Percentiles rank a stretch among this genome's conserved stretches.
These are phyloP conservation scores for Holacanthus passer DNA, from an alignment of 2,113 vertebrate species.

Conservation along the genomic window DNA sequence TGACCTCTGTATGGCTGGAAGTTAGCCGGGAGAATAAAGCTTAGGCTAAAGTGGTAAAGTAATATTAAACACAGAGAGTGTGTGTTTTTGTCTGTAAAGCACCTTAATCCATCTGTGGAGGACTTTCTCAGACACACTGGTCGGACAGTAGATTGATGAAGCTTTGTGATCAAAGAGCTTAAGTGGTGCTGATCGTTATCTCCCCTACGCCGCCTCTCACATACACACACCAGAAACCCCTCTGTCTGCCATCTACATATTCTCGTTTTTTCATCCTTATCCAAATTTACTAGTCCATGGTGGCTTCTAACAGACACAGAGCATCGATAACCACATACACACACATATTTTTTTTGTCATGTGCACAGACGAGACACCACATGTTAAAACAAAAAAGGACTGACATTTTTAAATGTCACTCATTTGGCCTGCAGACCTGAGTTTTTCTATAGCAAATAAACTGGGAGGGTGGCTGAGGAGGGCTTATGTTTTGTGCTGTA, in stretches of 20 bases:
- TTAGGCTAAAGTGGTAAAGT: conserved; percentile 53
- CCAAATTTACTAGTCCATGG: background rate
- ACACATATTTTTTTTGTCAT: background rate
- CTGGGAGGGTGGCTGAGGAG: background rate
- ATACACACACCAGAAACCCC: conserved; percentile 15
- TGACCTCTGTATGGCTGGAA: conserved; percentile 28
- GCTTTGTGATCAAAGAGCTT: conserved; percentile 79
- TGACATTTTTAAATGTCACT: conserved; percentile 67
- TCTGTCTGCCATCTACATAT: conserved; percentile 15
- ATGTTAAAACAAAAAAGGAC: conserved; percentile 33
- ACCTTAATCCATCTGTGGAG: conserved; percentile 56
- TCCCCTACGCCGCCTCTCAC: conserved; percentile 12
- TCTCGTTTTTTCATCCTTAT: conserved; percentile 31
- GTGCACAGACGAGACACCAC: background rate
- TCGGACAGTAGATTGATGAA: conserved; percentile 77
- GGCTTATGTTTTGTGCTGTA: conserved; percentile 7
- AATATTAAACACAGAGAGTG: conserved; percentile 59
- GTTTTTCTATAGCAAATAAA: conserved; percentile 1
- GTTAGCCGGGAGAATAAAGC: conserved; percentile 35
- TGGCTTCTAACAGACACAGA: background rate
- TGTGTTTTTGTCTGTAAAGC: conserved; percentile 25
- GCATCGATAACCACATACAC: conserved; percentile 6
- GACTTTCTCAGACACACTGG: conserved; percentile 76
- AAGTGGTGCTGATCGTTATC: conserved; percentile 81
- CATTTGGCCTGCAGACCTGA: conserved; percentile 51